Conservation (phyloP, 2,888 invertebrate species). For the Hirtodrosophila duncani region DNA sequence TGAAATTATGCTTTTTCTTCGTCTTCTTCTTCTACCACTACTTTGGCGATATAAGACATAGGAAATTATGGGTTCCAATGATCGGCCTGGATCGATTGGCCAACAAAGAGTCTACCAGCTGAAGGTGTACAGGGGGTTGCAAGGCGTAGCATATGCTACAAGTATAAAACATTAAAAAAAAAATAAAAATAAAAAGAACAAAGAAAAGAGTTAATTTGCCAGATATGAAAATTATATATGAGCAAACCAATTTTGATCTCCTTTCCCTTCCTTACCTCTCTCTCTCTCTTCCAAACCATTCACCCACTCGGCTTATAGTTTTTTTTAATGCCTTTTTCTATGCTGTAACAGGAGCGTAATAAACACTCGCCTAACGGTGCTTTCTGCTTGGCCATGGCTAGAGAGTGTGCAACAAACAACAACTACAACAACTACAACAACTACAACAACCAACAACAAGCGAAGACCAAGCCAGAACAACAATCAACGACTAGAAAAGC, state of each 20-base stretch:
- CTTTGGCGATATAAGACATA: conserved; percentile 28
- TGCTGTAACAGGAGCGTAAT: conserved; percentile 71
- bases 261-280: no score
- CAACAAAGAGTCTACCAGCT: conserved; percentile 13
- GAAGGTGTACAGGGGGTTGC: neutral
- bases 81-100: conserved; percentile 42
- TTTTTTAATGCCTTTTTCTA: no score
- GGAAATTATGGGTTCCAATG: conserved; percentile 48
- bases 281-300: no score
- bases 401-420: no score
- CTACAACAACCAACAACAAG: no score
- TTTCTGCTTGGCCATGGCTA: no score
- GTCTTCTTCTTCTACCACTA: conserved; percentile 34
- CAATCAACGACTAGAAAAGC: neutral
- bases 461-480: neutral
- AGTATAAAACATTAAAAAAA: conserved; percentile 11
- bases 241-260: conserved; percentile 18
- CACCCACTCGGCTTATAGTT: no score
- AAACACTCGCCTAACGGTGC: conserved; percentile 64
- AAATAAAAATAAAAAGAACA: neutral
- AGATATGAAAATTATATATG: conserved; percentile 55
- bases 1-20: conserved; percentile 57
- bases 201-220: conserved; percentile 42
- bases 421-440: neutral
- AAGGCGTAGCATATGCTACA: no score